Percentiles rank a stretch among this genome's conserved stretches.
Evolutionary conservation across 2,888 invertebrate genomes (phyloP).

Genomic region (Diarsia dahlii): DNA sequence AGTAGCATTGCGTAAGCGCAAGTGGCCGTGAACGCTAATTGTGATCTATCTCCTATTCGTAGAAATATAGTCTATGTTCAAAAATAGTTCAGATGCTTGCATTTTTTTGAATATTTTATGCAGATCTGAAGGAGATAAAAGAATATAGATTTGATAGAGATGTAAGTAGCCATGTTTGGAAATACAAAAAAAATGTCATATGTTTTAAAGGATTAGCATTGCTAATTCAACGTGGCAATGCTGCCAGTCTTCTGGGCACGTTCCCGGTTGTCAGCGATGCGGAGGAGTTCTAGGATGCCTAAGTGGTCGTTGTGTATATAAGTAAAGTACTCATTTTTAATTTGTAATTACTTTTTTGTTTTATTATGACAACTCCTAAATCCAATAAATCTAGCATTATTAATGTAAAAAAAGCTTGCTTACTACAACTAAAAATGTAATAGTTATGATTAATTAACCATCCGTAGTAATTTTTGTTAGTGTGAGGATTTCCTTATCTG

Average conservation of each 20-base stretch:
- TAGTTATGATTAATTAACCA: neutral
- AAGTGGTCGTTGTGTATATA: too few species aligned
- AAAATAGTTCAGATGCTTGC: slow-evolving; percentile 24
- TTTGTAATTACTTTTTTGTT: too few species aligned
- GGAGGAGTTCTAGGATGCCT: too few species aligned
- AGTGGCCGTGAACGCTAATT: slow-evolving; percentile 66
- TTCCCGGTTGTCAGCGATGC: too few species aligned
- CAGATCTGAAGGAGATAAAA: neutral
- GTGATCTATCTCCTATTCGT: slow-evolving; percentile 44
- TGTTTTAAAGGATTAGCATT: too few species aligned
- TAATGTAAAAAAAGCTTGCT: neutral
- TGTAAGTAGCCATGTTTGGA: neutral
- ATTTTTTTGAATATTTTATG: slow-evolving; percentile 22
- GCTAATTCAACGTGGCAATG: too few species aligned
- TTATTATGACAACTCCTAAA: too few species aligned
- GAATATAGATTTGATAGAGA: neutral
- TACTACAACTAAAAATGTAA: neutral
- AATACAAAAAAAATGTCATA: neutral
- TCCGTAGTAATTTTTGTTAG: neutral
- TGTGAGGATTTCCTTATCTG: neutral
- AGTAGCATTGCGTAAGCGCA: slow-evolving; percentile 50
- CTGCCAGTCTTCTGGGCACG: too few species aligned
- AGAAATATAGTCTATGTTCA: slow-evolving; percentile 23
- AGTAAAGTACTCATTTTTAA: too few species aligned
- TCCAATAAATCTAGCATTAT: too few species aligned